Evolutionary conservation across 1,140 invertebrate species (phyloP), one percentile per base, ranked within the genome.

Genomic region (Dufourea novaeangliae): DNA sequence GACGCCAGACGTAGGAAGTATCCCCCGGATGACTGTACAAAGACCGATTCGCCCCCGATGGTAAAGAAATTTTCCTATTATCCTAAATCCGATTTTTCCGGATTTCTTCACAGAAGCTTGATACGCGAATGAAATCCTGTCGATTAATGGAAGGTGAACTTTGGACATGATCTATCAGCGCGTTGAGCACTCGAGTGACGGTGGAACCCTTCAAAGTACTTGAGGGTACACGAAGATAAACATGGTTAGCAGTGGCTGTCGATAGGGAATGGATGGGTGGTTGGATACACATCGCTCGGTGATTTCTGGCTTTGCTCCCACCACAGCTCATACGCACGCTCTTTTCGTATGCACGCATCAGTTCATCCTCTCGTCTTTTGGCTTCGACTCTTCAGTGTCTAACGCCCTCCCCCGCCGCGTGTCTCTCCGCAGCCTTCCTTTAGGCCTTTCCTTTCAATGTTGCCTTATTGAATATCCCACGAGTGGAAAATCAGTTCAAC

Each of bases 381-480:
- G 52, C 61, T 61, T 78, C 50, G 73, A 59, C 73, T 71, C 52
- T 63, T 72, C 70, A 76, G 76, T 73, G 77, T 68, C 64, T 83
- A 72, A 56, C 74, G 64, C 82, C 69, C 68, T 50, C 68, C 32
- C 68, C 59, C 73, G 46, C 79, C 74, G 78, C 68, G 67, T 69
- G 62, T 66, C 71, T 74, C 78, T 80, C 68, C 64, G 74, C 61
- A 80, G 81, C 69, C 80, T 79, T 87, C 81, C 80, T 87, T 75
- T 75, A 79, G 72, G 68, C 70, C 86, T 87, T 88, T 89, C 88
- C 88, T 90, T 92, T 92, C 87, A 88, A 50, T 87, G 84, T 87
- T 90, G 87, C 86, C 84, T 92, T 92, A 92, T 92, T 91, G 91
- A 92, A 91, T 92, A 91, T 90, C 88, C 89, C 91, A 90, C 90